phyloP scores from a whole-genome alignment of 1,140 invertebrate genomes.

The Luehdorfia chinensis region DNA sequence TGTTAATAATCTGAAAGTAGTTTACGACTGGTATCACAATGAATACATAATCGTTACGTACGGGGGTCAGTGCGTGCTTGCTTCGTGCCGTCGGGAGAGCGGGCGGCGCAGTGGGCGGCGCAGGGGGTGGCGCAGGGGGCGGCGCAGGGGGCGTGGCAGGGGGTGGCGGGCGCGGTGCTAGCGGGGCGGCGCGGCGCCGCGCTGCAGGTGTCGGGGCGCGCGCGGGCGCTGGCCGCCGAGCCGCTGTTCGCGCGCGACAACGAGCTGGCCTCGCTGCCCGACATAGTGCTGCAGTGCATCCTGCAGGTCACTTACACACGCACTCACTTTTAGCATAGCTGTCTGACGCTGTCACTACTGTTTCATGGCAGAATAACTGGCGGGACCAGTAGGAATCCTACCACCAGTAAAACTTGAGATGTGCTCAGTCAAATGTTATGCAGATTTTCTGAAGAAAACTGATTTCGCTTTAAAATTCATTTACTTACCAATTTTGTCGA shows the following conservation, averaged over 20 bases:
- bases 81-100: conserved; percentile 39
- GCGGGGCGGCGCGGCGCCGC: conserved; percentile 17
- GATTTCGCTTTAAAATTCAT: no score
- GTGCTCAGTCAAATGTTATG: no score
- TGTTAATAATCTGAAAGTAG: no score
- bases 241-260: conserved; percentile 49
- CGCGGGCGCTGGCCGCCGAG: conserved; percentile 46
- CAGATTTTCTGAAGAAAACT: no score
- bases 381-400: no score
- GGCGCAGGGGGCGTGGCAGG: background rate
- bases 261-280: conserved; percentile 51
- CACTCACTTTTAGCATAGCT: background rate
- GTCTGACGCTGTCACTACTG: no score
- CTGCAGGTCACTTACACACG: conserved; percentile 27
- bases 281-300: conserved; percentile 53
- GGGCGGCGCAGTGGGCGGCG: conserved; percentile 6
- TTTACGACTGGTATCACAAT: no score
- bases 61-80: conserved; percentile 47
- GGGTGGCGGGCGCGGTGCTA: conserved; percentile 6
- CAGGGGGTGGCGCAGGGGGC: conserved; percentile 5
- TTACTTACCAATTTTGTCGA: no score
- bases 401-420: no score
- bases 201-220: conserved; percentile 33
- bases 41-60: no score
- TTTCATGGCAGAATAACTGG: no score